Base-by-base conservation (phyloP, 1,140 invertebrate species). In the Anadara kagoshimensis region DNA sequence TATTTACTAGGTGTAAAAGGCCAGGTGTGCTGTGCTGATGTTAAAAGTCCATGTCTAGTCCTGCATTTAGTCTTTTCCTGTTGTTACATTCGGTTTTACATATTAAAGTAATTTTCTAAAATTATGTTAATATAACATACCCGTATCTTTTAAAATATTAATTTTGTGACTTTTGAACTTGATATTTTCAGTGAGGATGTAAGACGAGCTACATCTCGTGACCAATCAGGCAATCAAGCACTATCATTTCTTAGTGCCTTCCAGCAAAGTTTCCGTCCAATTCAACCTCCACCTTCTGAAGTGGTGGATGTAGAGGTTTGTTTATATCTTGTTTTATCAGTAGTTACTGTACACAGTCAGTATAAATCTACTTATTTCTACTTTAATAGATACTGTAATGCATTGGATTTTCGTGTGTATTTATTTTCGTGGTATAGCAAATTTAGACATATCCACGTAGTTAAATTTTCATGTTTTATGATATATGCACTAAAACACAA, bases 231-330 rank as follows among this genome's bases (percentile, higher is more conserved):
- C 29, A 36, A 36, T 36, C 29, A 36, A 36, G 66, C 66, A 1
- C 53, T 59, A 18, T 36, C 47, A 20, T 69, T 69, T 45, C 22
- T 69, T 20, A 57, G 47, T 22, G 24, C 56, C 7, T 69, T 69
- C 26, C 36, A 45, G 59, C 36, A 43, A 49, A 69, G 54, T 54
- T 69, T 69, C 20, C 41, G 20, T 36, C 44, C 66, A 24, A 16
- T 49, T 1, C 53, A 57, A 24, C 44, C 44, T 14, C 20, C 56
- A 36, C 44, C 45, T 11, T 41, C 47, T 18, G 47, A 22, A 26
- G 59, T 44, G 44, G 18, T 49, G 24, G 66, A 69, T 59, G 47
- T 49, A 18, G 66, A 69, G 66, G 66, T 69, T 49, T 49, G 47
- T 49, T 49, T 49, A 18, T 49, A 49, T 49, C 1, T 14, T 2